These are phyloP conservation scores for Ceratotherium simum DNA, from an alignment of 2,113 vertebrate genomes.

Conservation along the genomic window DNA sequence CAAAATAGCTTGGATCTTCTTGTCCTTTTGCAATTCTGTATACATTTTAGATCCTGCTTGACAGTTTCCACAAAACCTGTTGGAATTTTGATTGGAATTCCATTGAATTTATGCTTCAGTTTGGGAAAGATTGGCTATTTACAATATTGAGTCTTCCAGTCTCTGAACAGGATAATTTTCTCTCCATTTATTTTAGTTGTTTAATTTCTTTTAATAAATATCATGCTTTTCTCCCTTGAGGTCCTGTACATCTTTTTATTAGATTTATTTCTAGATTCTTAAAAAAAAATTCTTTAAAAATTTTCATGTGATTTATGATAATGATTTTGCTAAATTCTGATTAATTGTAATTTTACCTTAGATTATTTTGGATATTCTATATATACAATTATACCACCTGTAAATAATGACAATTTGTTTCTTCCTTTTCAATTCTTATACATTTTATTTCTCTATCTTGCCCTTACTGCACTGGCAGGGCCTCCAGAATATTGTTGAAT, in stretches of 20 bases:
- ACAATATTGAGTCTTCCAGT: not conserved
- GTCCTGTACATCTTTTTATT: not conserved
- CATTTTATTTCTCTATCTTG: conserved; percentile 20
- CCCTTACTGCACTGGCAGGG: not conserved
- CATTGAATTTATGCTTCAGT: not conserved
- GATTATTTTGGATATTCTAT: not conserved
- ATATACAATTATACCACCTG: not conserved
- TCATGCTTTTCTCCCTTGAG: not conserved
- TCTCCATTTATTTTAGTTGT: not conserved
- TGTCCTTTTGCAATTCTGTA: not conserved
- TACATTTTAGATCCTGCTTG: conserved; percentile 28
- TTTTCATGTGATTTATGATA: conserved; percentile 17
- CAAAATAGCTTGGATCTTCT: not conserved
- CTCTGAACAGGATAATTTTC: conserved; percentile 24
- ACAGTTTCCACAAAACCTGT: conserved; percentile 1
- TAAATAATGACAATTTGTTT: conserved; percentile 40
- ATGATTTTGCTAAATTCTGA: conserved; percentile 30
- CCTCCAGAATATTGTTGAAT: not conserved
- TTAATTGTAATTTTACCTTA: conserved; percentile 23
- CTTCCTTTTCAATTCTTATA: not conserved
- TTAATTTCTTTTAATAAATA: conserved; percentile 21
- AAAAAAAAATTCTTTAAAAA: not conserved
- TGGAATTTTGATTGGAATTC: not conserved
- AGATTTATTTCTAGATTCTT: not conserved
- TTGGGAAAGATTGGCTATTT: not conserved